Conservation (phyloP, 1,140 invertebrate species). For the Thrips palmi region DNA sequence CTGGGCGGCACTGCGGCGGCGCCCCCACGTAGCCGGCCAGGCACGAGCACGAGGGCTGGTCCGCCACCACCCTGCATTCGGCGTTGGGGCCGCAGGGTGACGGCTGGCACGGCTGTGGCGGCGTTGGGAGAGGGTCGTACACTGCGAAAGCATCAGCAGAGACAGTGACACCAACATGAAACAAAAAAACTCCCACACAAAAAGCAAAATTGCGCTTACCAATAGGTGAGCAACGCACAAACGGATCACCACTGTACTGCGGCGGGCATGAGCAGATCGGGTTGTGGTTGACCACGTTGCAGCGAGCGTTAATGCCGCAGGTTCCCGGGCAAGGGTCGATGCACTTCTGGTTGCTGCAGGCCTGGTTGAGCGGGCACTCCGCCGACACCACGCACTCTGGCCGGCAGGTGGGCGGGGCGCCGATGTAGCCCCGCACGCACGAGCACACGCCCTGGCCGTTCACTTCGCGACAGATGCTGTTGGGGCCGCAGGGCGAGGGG, state of each 20-base stretch:
- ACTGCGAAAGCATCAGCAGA: constrained; percentile 13
- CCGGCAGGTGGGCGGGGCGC: constrained; percentile 30
- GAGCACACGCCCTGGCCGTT: constrained; percentile 34
- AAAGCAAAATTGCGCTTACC: constrained; percentile 5
- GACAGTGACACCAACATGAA: constrained; percentile 8
- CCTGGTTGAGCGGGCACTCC: constrained; percentile 30
- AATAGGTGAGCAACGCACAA: constrained; percentile 19
- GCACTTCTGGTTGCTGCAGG: constrained; percentile 36
- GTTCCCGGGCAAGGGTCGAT: constrained; percentile 33
- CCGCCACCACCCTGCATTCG: constrained; percentile 23
- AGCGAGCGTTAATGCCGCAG: constrained; percentile 32
- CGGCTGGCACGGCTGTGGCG: constrained; percentile 26
- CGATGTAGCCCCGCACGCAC: constrained; percentile 31
- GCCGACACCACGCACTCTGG: constrained; percentile 34
- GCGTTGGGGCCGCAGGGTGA: constrained; percentile 31
- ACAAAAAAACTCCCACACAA: constrained; percentile 3
- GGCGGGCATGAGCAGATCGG: constrained; percentile 26
- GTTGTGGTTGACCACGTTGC: constrained; percentile 24
- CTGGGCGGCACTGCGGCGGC: constrained; percentile 28
- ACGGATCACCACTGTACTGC: constrained; percentile 18
- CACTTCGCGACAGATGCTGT: constrained; percentile 37
- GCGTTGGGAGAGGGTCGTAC: constrained; percentile 22
- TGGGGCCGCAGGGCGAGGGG: constrained; percentile 46
- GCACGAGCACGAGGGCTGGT: constrained; percentile 22
- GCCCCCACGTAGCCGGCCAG: constrained; percentile 24